Evolutionary conservation across 2,888 invertebrate genomes (phyloP).

Genomic region (Fissipunctia ypsillon): DNA sequence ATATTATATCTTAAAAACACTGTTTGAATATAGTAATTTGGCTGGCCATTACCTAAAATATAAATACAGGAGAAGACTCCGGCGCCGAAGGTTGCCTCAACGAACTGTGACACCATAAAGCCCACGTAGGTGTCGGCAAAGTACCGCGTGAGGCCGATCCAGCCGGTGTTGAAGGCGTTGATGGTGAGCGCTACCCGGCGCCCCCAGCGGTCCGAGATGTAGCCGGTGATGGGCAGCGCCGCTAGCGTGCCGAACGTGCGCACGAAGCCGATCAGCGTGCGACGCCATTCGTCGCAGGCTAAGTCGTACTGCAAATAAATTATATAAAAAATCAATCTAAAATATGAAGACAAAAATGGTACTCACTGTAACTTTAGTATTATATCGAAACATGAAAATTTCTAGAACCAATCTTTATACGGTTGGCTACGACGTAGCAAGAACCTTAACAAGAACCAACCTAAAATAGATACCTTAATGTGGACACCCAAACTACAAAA

Average conservation of each 20-base stretch:
- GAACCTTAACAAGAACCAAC: neutral
- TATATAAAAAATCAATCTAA: neutral
- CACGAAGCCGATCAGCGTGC: slow-evolving; percentile 93
- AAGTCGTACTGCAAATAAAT: slow-evolving; percentile 88
- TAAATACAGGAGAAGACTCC: slow-evolving; percentile 93
- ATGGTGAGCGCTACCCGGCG: slow-evolving; percentile 90
- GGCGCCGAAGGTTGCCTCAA: slow-evolving; percentile 92
- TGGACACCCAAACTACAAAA: neutral
- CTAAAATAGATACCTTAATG: neutral
- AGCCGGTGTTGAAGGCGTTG: slow-evolving; percentile 91
- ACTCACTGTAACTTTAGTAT: neutral
- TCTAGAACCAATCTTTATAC: neutral
- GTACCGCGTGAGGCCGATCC: slow-evolving; percentile 91
- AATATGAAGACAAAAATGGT: neutral
- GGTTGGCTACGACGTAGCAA: neutral
- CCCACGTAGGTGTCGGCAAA: slow-evolving; percentile 91
- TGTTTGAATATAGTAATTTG: neutral
- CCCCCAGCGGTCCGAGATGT: slow-evolving; percentile 93
- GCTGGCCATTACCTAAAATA: slow-evolving; percentile 91
- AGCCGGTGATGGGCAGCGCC: slow-evolving; percentile 92
- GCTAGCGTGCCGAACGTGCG: slow-evolving; percentile 92
- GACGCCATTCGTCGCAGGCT: slow-evolving; percentile 93
- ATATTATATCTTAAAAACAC: too few species aligned
- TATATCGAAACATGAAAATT: neutral
- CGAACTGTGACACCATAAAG: slow-evolving; percentile 92